Evolutionary conservation across 2,797 vertebrate species (phyloP), one percentile per base, ranked within the genome.

Genomic region (Propithecus deckenii): DNA sequence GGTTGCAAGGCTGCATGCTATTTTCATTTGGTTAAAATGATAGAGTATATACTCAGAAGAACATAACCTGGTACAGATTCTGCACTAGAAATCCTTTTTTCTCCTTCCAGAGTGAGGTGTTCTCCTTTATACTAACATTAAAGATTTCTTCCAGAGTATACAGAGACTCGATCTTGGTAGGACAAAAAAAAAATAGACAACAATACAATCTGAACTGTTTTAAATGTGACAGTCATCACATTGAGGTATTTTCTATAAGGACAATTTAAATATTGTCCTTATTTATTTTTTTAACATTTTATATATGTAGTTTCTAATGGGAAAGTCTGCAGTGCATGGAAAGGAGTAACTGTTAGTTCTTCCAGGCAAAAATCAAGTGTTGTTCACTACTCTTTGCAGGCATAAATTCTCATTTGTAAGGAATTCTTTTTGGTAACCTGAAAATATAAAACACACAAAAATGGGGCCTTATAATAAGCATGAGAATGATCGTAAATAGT

Each of bases 21-120:
- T 84, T 97, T 97, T 96, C 23, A 55, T 97, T 95, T 94, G 91
- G 95, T 96, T 96, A 76, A 96, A 97, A 96, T 81, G 93, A 94
- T 84, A 46, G 25, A 28, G 4, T 12, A 23, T 86, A 72, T 17
- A 96, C 94, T 96, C 81, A 95, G 91, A 92, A 91, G 1, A 63
- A 95, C 76, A 96, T 76, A 94, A 88, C 41, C 50, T 92, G 76
- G 52, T 78, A 55, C 72, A 67, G 59, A 97, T 48, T 79, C 9
- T 87, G 30, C 48, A 32, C 55, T 88, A 71, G 83, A 52, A 97
- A 85, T 72, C 15, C 35, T 72, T 55, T 83, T 86, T 63, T 97
- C 96, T 32, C 57, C 55, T 96, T 72, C 65, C 78, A 89, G 71
- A 96, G 48, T 86, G 25, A 92, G 6, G 9, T 96, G 22, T 63